These are phyloP conservation scores for Caenorhabditis zanzibari DNA, from an alignment of 2,888 invertebrate genomes.

Conservation along the genomic window DNA sequence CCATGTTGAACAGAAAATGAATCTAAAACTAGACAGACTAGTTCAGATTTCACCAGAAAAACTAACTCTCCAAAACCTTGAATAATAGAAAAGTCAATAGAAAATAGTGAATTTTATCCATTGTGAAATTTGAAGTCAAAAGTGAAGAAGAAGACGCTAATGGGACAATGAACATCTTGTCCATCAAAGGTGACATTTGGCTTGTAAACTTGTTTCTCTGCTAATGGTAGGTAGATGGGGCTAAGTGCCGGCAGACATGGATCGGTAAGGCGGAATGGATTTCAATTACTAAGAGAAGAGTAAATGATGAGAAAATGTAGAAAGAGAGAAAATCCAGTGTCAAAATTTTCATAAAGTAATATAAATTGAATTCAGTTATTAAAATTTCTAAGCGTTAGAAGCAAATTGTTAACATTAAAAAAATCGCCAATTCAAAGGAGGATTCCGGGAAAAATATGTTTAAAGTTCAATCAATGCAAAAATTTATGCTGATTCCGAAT, in stretches of 20 bases:
- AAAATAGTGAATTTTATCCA: conserved; percentile 22
- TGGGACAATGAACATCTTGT: conserved; percentile 41
- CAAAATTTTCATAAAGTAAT: too few relatives aligned
- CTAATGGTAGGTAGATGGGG: conserved; percentile 7
- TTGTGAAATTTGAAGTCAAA: conserved; percentile 2
- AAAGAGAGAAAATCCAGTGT: too few relatives aligned
- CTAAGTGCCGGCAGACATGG: conserved; percentile 1
- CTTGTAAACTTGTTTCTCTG: conserved; percentile 14
- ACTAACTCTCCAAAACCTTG: conserved; percentile 14
- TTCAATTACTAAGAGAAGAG: neutral
- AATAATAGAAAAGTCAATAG: conserved; percentile 13
- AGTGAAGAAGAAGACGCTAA: conserved; percentile 25
- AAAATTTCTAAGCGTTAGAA: too few relatives aligned
- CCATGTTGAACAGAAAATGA: conserved; percentile 8
- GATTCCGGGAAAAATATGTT: too few relatives aligned
- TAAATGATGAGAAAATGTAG: neutral
- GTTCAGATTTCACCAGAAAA: neutral
- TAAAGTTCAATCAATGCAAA: too few relatives aligned
- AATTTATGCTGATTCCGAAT: too few relatives aligned
- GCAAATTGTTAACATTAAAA: too few relatives aligned
- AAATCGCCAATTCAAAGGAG: too few relatives aligned
- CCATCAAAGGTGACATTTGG: conserved; percentile 52
- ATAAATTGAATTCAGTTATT: too few relatives aligned
- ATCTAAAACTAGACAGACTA: neutral
- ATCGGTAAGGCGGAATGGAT: conserved; percentile 1